Base-by-base conservation (phyloP, 2,113 vertebrate species). In the Podilymbus podiceps region DNA sequence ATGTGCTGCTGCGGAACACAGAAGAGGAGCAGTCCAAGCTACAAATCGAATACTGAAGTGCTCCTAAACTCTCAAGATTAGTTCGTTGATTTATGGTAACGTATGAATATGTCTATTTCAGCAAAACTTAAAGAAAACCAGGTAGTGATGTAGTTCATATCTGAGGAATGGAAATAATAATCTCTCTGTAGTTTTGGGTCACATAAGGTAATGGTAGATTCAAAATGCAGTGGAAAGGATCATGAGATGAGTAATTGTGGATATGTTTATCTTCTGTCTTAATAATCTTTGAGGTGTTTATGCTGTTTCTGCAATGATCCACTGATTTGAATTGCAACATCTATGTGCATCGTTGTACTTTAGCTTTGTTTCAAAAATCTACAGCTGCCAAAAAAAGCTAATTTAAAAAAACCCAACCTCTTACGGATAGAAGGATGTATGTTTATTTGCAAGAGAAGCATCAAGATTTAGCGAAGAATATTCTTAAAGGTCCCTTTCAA, bases 51-150 rank as follows among this genome's bases (percentile, higher is more conserved):
- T 46, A 40, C 24, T 78, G 9, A 92, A 78, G 40, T 64, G 35
- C 44, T 92, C 23, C 82, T 93, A 67, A 94, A 0, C 16, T 81
- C 27, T 89, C 62, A 55, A 84, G 49, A 74, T 73, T 67, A 55
- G 30, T 50, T 75, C 14, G 3, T 6, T 94, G 79, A 96, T 90
- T 90, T 78, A 92, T 85, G 88, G 90, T 94, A 96, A 96, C 55
- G 88, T 90, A 90, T 92, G 19, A 81, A 60, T 77, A 50, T 31
- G 11, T 84, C 27, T 89, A 8, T 82, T 95, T 90, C 60, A 82
- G 40, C 44, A 58, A 85, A 87, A 75, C 17, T 50, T 76, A 8
- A 1, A 27, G 58, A 88, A 80, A 92, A 76, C 8, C 27, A 46
- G 19, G 5, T 49, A 78, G 8, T 40, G 20, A 42, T 60, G 20